Evolutionary conservation across 1,140 invertebrate species (phyloP).

Genomic region (Latrodectus geometricus): DNA sequence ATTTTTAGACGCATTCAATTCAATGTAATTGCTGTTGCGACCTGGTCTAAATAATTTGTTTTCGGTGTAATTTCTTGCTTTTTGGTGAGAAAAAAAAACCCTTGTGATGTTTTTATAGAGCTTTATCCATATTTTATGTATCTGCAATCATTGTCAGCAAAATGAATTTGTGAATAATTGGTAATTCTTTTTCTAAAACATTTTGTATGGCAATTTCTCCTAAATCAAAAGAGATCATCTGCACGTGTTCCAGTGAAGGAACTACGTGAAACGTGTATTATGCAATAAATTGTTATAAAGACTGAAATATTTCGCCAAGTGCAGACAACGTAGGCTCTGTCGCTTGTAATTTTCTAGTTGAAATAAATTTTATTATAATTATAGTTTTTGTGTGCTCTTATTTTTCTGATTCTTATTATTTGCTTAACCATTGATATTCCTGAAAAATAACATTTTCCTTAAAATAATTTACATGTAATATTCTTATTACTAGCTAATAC

Average conservation of each 20-base stretch:
- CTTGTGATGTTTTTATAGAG: not conserved
- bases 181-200: not conserved
- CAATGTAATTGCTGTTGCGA: not conserved
- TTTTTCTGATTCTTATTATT: too few relatives aligned
- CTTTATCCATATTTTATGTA: not conserved
- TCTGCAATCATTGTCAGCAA: not conserved
- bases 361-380: constrained; percentile 49
- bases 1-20: not conserved
- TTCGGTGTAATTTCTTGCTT: not conserved
- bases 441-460: too few relatives aligned
- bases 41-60: not conserved
- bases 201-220: constrained; percentile 45
- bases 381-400: not conserved
- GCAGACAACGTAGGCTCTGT: constrained; percentile 23
- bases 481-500: too few relatives aligned
- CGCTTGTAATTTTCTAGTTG: constrained; percentile 56
- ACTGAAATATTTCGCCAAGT: constrained; percentile 49
- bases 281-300: constrained; percentile 58
- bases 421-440: too few relatives aligned
- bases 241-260: not conserved
- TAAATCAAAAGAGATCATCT: constrained; percentile 41
- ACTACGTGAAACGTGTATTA: constrained; percentile 46
- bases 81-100: not conserved
- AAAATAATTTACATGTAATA: too few relatives aligned
- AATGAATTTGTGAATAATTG: not conserved